Evolutionary conservation across 2,797 vertebrate genomes (phyloP).

Genomic region (Pangasius mekongensis): DNA sequence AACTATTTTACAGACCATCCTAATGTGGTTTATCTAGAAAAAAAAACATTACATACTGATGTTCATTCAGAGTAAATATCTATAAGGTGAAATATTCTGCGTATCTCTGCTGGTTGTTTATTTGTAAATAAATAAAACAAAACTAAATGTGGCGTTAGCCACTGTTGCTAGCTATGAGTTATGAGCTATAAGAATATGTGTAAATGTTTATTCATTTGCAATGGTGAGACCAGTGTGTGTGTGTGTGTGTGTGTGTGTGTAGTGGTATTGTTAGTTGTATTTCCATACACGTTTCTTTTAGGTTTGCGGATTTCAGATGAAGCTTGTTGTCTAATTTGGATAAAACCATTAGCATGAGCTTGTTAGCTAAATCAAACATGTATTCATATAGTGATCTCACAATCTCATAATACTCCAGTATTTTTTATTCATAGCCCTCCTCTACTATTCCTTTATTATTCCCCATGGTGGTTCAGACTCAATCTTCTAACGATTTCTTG

Average conservation of each 20-base stretch:
- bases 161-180: background rate
- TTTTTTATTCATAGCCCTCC: constrained; percentile 2
- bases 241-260: background rate
- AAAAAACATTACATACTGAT: background rate
- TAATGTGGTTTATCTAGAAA: background rate
- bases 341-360: background rate
- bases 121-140: background rate
- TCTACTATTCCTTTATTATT: background rate
- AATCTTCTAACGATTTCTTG: background rate
- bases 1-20: background rate
- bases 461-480: background rate
- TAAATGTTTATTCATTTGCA: background rate
- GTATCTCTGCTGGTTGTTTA: background rate
- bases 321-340: too few relatives aligned
- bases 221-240: background rate
- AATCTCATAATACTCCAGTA: background rate
- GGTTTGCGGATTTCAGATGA: too few relatives aligned
- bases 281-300: too few relatives aligned
- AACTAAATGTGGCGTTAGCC: background rate
- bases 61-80: background rate
- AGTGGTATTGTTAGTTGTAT: background rate
- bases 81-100: background rate
- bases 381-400: too few relatives aligned
- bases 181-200: background rate
- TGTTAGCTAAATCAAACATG: background rate